phyloP scores from a whole-genome alignment of 2,113 vertebrate genomes.

The Spea bombifrons region DNA sequence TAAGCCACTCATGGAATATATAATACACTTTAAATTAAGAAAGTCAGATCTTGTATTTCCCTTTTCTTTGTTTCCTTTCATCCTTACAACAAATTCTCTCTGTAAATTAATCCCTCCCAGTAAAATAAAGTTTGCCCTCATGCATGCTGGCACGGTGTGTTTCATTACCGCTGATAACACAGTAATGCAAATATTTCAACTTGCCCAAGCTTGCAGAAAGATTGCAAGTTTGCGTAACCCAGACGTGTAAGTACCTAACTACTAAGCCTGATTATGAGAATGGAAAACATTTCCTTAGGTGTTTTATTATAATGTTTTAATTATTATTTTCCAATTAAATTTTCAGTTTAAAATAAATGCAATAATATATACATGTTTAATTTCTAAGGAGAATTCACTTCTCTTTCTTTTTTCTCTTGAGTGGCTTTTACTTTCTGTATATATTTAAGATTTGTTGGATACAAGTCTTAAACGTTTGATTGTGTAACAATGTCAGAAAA shows the following conservation, averaged over 20 bases:
- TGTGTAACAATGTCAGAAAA: no score
- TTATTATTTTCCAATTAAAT: conserved; percentile 13
- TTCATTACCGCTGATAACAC: conserved; percentile 36
- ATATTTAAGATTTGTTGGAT: no score
- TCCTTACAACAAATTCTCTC: conserved; percentile 9
- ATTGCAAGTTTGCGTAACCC: conserved; percentile 38
- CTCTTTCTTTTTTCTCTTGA: not conserved
- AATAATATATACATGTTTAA: not conserved
- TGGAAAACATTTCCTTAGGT: conserved; percentile 30
- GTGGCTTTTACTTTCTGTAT: no score
- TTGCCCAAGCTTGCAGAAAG: conserved; percentile 36
- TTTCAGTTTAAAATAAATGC: not conserved
- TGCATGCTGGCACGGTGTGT: conserved; percentile 29
- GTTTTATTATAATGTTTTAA: conserved; percentile 24
- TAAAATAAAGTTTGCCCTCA: conserved; percentile 34
- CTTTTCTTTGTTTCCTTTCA: conserved; percentile 5
- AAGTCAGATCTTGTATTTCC: not conserved
- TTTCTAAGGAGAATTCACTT: not conserved
- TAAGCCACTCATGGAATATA: not conserved
- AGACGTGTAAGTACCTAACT: conserved; percentile 40
- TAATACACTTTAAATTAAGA: not conserved
- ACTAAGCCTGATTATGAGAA: conserved; percentile 38
- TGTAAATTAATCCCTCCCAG: conserved; percentile 31
- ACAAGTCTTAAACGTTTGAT: no score
- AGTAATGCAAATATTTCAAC: conserved; percentile 42